Base-by-base conservation (phyloP, 2,888 invertebrate genomes). In the Axea sp. region DNA sequence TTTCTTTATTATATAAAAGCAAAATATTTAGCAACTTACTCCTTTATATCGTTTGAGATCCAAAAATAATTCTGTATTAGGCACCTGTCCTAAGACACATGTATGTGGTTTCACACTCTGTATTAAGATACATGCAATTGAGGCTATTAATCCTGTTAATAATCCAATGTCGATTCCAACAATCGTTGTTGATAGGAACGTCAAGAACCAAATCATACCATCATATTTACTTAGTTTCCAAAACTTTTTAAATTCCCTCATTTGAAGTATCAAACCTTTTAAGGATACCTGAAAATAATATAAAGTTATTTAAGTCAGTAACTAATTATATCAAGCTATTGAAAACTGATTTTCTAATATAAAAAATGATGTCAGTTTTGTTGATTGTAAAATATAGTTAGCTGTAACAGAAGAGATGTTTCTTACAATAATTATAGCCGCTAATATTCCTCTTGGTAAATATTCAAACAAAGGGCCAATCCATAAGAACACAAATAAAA, bases 401-500 rank as follows among this genome's bases (percentile, higher is more conserved):
- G n/a, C n/a, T n/a, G n/a, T n/a, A n/a, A n/a, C n/a, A n/a, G n/a
- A n/a, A n/a, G n/a, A n/a, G n/a, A n/a, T n/a, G n/a, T n/a, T n/a
- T n/a, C n/a, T n/a, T n/a, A n/a, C n/a, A n/a, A n/a, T 87, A 71
- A 91, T 90, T 72, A 91, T 89, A 12, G 90, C 87, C 0, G 90
- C 89, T 35, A 91, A 84, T 22, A 91, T 89, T 33, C 84, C 84
- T 79, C 90, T 91, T 55, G 98, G 98, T 72, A 98, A 88, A 33
- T 92, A 90, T 86, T 95, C 93, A 86, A 98, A 96, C 86, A 95
- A 93, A 15, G 96, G 96, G 0, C 96, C 97, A 73, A 97, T 91
- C 91, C 94, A 95, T 49, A 97, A 89, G 71, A 98, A 88, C 39
- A 97, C 94, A 77, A 93, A 89, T 1, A 96, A 88, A n/a, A 98